A percentile compares a stretch with the other conserved stretches of the same genome.
These are phyloP conservation scores for Panzeria rudis DNA, from an alignment of 2,888 invertebrate genomes.

Conservation along the genomic window DNA sequence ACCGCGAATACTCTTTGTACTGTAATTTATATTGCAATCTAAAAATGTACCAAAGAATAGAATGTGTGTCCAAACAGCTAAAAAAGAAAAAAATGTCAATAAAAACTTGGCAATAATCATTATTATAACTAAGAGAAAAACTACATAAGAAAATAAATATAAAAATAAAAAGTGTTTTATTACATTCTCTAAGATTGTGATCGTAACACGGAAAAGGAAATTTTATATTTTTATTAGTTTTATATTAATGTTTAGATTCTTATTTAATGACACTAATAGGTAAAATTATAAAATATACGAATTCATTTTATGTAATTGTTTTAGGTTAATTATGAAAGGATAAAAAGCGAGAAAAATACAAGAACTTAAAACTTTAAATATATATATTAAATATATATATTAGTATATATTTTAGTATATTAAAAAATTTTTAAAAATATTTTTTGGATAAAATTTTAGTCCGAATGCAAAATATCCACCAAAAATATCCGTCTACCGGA, in stretches of 20 bases:
- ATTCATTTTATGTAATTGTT: neutral
- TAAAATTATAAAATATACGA: slow-evolving; percentile 33
- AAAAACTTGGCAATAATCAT: slow-evolving; percentile 63
- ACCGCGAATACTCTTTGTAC: slow-evolving; percentile 27
- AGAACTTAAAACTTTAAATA: no score
- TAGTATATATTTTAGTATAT: no score
- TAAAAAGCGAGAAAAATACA: neutral
- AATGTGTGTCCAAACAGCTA: slow-evolving; percentile 47
- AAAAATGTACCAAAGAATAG: slow-evolving; percentile 32
- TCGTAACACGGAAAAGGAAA: slow-evolving; percentile 59
- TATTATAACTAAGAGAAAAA: slow-evolving; percentile 33
- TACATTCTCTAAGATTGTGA: slow-evolving; percentile 59
- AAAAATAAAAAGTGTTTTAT: slow-evolving; percentile 57
- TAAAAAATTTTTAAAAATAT: no score
- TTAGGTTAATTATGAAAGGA: neutral
- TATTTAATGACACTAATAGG: slow-evolving; percentile 61
- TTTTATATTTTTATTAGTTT: slow-evolving; percentile 63
- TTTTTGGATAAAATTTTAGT: no score
- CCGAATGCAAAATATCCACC: no score
- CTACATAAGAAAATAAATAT: slow-evolving; percentile 17
- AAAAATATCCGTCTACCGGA: no score
- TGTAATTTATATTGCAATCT: slow-evolving; percentile 11
- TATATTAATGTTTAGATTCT: slow-evolving; percentile 49
- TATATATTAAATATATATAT: no score
- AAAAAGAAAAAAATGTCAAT: slow-evolving; percentile 58